Evolutionary conservation across 2,797 vertebrate genomes (phyloP).

Genomic region (Scyliorhinus canicula): DNA sequence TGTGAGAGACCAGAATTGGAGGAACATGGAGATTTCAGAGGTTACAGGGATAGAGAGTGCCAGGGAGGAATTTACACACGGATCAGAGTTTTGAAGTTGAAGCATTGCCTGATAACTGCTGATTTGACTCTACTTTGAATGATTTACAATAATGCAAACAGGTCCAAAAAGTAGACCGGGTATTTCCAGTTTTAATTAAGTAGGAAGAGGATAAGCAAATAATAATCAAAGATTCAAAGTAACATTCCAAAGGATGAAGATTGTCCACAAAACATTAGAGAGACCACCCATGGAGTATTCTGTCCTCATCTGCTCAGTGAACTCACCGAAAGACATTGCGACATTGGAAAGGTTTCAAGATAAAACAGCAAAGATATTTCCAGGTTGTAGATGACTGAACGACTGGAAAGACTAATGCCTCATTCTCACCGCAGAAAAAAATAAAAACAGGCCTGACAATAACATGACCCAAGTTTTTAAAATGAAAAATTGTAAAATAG

Average conservation of each 20-base stretch:
- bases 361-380: not conserved
- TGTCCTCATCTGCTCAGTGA: not conserved
- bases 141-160: not conserved
- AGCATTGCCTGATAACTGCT: not conserved
- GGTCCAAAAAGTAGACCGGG: not conserved
- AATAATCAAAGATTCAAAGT: not conserved
- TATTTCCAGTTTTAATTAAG: conserved; percentile 5
- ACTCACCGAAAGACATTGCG: not conserved
- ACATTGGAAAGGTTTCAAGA: conserved; percentile 22
- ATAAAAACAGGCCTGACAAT: not conserved
- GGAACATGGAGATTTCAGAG: not conserved
- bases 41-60: not conserved
- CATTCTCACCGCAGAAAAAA: not conserved
- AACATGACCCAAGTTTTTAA: not conserved
- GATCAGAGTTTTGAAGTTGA: not conserved
- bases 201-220: not conserved
- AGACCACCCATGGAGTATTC: conserved; percentile 15
- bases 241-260: not conserved
- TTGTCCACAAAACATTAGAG: not conserved
- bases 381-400: conserved; percentile 5
- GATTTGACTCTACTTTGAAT: too few species aligned
- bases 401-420: not conserved
- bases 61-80: not conserved
- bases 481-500: not conserved
- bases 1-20: not conserved